Evolutionary conservation across 2,113 vertebrate species (phyloP).

Genomic region (Myotis lucifugus): DNA sequence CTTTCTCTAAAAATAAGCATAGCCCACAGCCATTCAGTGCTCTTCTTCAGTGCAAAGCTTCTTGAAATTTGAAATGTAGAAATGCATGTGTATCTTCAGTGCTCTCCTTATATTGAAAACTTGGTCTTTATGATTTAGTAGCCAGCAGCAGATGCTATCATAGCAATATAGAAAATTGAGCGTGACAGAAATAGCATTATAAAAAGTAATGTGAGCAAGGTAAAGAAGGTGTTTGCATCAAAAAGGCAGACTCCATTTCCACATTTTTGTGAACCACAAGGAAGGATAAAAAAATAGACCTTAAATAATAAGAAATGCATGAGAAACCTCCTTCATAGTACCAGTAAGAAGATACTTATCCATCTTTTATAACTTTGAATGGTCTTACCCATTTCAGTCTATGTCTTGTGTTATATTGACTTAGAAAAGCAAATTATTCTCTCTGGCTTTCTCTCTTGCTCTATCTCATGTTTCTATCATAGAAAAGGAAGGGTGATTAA

Average conservation of each 20-base stretch:
- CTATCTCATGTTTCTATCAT: neutral
- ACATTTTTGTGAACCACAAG: neutral
- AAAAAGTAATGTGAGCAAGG: neutral
- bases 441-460: neutral
- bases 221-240: neutral
- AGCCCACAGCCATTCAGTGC: neutral
- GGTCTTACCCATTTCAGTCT: neutral
- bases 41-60: neutral
- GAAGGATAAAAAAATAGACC: neutral
- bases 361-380: neutral
- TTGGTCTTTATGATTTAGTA: neutral
- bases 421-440: neutral
- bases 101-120: neutral
- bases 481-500: neutral
- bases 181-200: neutral
- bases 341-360: neutral
- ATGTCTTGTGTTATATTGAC: neutral
- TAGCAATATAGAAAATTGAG: neutral
- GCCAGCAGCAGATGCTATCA: neutral
- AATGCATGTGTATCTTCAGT: conserved; percentile 1
- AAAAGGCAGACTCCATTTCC: neutral
- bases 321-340: neutral
- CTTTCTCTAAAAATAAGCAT: neutral
- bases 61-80: conserved; percentile 13
- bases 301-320: neutral